Evolutionary conservation across 2,888 invertebrate species (phyloP).

Genomic region (Deilephila elpenor): DNA sequence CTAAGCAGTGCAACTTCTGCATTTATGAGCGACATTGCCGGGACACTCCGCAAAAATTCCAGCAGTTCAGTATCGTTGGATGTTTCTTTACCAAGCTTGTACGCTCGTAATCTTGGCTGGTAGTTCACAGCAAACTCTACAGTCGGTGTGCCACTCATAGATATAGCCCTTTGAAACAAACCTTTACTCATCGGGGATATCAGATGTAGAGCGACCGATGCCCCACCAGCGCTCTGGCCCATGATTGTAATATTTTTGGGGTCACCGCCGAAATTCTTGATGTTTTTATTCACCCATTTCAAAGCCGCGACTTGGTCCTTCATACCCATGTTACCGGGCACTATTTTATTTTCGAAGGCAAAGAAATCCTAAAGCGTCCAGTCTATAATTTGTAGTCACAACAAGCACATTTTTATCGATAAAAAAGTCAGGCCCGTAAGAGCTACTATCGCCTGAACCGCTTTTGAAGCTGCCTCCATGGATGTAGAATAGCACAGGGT

Average conservation of each 20-base stretch:
- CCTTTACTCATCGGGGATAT: constrained; percentile 60
- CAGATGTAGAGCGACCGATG: constrained; percentile 48
- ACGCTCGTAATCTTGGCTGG: constrained; percentile 52
- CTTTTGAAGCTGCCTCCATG: constrained; percentile 59
- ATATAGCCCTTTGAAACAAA: constrained; percentile 53
- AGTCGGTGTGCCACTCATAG: constrained; percentile 54
- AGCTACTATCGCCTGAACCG: constrained; percentile 53
- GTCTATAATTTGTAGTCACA: constrained; percentile 61
- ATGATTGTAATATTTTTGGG: constrained; percentile 57
- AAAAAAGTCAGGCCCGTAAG: constrained; percentile 61
- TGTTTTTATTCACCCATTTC: constrained; percentile 56
- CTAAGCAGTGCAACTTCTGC: constrained; percentile 47
- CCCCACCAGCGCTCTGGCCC: constrained; percentile 60
- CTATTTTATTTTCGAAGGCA: constrained; percentile 54
- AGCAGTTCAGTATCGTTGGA: constrained; percentile 53
- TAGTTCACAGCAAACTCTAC: constrained; percentile 57
- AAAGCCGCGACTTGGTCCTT: constrained; percentile 60
- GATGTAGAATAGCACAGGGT: constrained; percentile 66
- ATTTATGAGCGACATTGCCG: constrained; percentile 49
- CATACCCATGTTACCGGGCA: constrained; percentile 59
- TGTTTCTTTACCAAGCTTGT: constrained; percentile 55
- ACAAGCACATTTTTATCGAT: constrained; percentile 55
- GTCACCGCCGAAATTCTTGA: constrained; percentile 56
- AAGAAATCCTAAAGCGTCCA: constrained; percentile 56
- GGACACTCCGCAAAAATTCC: constrained; percentile 56